Conservation (phyloP, 2,888 invertebrate species). For the Phymatocera aterrima region DNA sequence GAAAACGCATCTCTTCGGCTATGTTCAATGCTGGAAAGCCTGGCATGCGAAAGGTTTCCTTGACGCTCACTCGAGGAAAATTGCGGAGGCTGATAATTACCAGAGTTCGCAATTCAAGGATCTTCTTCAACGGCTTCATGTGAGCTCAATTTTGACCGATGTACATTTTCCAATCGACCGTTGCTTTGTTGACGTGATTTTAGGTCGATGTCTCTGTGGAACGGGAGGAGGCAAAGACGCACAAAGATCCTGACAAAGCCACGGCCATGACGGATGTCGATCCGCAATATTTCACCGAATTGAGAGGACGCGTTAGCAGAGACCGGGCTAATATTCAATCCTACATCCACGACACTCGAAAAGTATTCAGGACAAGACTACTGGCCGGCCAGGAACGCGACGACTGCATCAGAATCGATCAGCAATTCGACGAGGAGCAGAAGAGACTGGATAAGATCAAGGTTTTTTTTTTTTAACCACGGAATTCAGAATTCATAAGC, state of each 20-base stretch:
- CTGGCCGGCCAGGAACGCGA: constrained; percentile 76
- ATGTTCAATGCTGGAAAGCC: constrained; percentile 72
- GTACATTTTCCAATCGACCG: not conserved
- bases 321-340: constrained; percentile 78
- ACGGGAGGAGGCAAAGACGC: constrained; percentile 54
- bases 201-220: constrained; percentile 61
- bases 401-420: constrained; percentile 77
- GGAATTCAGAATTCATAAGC: too few relatives aligned
- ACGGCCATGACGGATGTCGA: constrained; percentile 81
- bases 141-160: constrained; percentile 61
- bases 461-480: too few relatives aligned
- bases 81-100: constrained; percentile 63
- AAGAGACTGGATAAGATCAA: constrained; percentile 75
- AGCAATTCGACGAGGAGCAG: constrained; percentile 77
- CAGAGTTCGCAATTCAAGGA: constrained; percentile 73
- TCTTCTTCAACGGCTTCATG: constrained; percentile 78
- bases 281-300: constrained; percentile 80
- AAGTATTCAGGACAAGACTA: constrained; percentile 76
- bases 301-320: constrained; percentile 79
- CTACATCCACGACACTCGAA: constrained; percentile 77
- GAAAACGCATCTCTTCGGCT: constrained; percentile 73
- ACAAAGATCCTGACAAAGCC: constrained; percentile 76
- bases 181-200: not conserved
- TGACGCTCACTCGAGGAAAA: constrained; percentile 9
- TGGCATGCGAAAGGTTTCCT: constrained; percentile 55